A percentile compares a stretch with the other conserved stretches of the same genome.
phyloP scores from a whole-genome alignment of 23 tunicate species.

The Halocynthia aurantium region DNA sequence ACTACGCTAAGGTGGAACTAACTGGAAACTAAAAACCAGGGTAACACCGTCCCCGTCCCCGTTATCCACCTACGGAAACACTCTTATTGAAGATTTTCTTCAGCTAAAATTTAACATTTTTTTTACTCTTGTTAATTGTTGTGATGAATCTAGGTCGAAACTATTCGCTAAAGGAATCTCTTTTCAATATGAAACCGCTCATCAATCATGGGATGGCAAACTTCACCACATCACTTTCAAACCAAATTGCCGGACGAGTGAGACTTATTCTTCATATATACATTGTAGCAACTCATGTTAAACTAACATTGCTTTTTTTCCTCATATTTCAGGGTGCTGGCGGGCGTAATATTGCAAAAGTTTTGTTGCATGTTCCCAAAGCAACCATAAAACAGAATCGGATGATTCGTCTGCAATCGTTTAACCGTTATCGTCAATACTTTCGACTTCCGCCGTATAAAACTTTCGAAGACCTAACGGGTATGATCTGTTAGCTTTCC shows the following conservation, averaged over 20 bases:
- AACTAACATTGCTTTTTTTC: neutral
- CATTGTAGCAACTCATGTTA: neutral
- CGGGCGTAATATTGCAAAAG: constrained; percentile 37
- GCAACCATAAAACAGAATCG: constrained; percentile 32
- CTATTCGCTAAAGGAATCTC: constrained; percentile 10
- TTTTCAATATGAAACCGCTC: constrained; percentile 52
- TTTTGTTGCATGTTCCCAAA: constrained; percentile 18
- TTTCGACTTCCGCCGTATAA: constrained; percentile 53
- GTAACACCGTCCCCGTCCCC: no score
- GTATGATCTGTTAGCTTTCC: constrained; percentile 4
- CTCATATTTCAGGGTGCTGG: constrained; percentile 28
- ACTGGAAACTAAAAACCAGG: no score
- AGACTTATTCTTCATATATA: neutral
- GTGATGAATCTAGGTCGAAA: neutral
- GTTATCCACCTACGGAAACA: no score
- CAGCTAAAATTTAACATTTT: neutral
- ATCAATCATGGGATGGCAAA: constrained; percentile 45
- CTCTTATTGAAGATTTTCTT: no score
- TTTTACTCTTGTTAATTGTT: neutral
- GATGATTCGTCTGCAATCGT: constrained; percentile 30
- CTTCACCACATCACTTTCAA: constrained; percentile 11
- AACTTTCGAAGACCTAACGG: constrained; percentile 57
- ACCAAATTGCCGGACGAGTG: constrained; percentile 61
- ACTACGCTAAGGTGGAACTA: no score
- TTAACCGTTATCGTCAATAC: constrained; percentile 46